These are phyloP conservation scores for Passerina amoena DNA, from an alignment of 2,113 vertebrate species.

Conservation along the genomic window DNA sequence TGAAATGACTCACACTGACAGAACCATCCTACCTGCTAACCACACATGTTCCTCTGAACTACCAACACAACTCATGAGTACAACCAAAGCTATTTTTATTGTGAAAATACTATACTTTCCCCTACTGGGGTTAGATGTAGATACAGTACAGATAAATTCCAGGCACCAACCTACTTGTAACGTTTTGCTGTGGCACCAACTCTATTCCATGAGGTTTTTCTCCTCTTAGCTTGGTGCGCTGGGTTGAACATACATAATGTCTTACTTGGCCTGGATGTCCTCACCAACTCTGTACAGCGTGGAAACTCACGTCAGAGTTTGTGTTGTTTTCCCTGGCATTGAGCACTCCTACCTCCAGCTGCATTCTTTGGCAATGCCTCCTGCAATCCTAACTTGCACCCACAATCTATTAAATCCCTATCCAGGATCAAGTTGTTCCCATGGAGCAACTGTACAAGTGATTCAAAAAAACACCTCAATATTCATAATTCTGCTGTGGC, in stretches of 20 bases:
- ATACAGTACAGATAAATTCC: not conserved
- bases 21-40: not conserved
- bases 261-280: not conserved
- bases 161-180: not conserved
- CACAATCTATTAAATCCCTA: not conserved
- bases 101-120: not conserved
- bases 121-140: not conserved
- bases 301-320: not conserved
- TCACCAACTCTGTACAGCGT: not conserved
- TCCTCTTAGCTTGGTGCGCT: not conserved
- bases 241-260: not conserved
- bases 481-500: not conserved
- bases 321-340: too few species aligned
- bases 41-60: not conserved
- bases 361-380: not conserved
- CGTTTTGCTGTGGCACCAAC: not conserved
- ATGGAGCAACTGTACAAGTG: not conserved
- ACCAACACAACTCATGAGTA: not conserved
- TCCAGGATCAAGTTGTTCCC: not conserved
- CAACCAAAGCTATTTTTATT: not conserved
- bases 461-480: not conserved
- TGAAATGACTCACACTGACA: not conserved
- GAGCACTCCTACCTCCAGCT: not conserved
- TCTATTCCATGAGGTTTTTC: not conserved
- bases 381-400: not conserved